Conservation (phyloP, 2,797 vertebrate species). For the Alosa sapidissima region DNA sequence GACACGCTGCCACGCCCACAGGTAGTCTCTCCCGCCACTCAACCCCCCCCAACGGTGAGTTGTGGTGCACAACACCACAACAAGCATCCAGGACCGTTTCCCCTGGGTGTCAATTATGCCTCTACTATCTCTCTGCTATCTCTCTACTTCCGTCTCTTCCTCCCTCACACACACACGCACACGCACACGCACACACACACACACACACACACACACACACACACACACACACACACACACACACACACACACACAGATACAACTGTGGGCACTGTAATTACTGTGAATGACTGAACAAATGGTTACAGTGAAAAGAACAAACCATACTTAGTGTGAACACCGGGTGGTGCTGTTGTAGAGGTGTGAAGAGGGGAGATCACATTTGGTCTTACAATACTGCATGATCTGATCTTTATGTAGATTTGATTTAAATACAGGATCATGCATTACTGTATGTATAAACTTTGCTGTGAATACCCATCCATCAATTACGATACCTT, state of each 20-base stretch:
- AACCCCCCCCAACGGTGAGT: neutral
- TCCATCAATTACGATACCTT: too few species aligned
- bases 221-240: neutral
- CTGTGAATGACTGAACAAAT: slow-evolving; percentile 9
- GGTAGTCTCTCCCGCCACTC: neutral
- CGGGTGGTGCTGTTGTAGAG: slow-evolving; percentile 32
- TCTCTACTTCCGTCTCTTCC: neutral
- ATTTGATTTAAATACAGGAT: neutral
- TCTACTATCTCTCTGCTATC: neutral
- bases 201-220: neutral
- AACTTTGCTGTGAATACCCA: neutral
- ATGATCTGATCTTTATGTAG: neutral
- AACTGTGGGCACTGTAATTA: neutral
- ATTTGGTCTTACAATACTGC: neutral
- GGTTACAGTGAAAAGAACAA: neutral
- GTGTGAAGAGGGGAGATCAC: neutral
- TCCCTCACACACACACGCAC: neutral
- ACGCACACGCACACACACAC: neutral
- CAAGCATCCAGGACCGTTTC: neutral
- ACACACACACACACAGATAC: neutral
- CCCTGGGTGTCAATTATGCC: neutral
- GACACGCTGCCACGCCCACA: slow-evolving; percentile 53
- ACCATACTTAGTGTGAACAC: slow-evolving; percentile 26
- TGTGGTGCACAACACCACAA: neutral
- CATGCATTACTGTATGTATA: neutral